Evolutionary conservation across 1,140 invertebrate species (phyloP).

Genomic region (Harlomillsia oculata): DNA sequence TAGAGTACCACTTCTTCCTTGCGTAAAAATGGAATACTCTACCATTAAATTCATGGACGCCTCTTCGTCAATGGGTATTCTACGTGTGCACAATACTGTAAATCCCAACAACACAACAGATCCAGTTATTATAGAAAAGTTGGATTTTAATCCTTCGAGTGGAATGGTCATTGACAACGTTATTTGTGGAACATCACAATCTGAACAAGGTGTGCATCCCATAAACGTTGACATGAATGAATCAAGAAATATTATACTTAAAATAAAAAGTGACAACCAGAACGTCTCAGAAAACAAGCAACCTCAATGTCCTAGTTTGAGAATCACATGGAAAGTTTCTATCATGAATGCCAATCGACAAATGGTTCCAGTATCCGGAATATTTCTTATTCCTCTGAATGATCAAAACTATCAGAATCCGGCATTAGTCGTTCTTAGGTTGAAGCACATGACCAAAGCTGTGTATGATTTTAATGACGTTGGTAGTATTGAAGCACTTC

Average conservation of each 20-base stretch:
- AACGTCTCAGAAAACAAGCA: background rate
- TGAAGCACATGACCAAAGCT: slow-evolving; percentile 9
- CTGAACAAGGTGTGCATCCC: background rate
- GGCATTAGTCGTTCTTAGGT: slow-evolving; percentile 19
- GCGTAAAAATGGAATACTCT: slow-evolving; percentile 20
- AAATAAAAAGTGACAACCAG: slow-evolving; percentile 1
- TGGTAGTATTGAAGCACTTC: no score
- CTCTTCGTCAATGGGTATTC: slow-evolving; percentile 8
- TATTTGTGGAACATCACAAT: background rate
- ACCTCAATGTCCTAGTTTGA: background rate
- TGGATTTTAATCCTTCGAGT: slow-evolving; percentile 14
- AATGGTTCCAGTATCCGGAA: background rate
- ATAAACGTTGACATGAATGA: slow-evolving; percentile 3
- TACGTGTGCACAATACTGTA: slow-evolving; percentile 16
- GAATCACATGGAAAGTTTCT: background rate
- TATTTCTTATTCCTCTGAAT: background rate
- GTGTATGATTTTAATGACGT: slow-evolving; percentile 8
- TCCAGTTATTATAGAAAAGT: slow-evolving; percentile 4
- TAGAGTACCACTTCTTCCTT: slow-evolving; percentile 18
- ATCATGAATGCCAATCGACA: background rate
- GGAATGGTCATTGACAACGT: slow-evolving; percentile 1
- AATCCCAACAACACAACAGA: background rate
- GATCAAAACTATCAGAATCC: no score
- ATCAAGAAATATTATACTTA: slow-evolving; percentile 5
- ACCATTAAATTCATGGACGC: slow-evolving; percentile 18